Conservation (phyloP, 2,888 invertebrate genomes). For the Asteroscopus sphinx region DNA sequence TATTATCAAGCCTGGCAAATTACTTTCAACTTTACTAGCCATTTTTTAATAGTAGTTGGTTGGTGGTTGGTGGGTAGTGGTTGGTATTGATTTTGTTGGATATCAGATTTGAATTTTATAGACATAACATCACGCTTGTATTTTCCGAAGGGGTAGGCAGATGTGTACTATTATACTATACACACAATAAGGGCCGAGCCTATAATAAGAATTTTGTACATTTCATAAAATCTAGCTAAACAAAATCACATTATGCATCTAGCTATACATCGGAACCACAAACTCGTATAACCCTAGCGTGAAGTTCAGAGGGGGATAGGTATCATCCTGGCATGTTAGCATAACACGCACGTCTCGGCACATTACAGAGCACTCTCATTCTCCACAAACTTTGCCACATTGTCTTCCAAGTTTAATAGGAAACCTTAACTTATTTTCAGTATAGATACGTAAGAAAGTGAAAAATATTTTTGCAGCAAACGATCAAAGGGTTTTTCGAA, state of each 20-base stretch:
- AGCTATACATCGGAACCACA: conserved; percentile 1
- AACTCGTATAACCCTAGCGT: conserved; percentile 16
- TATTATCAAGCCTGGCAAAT: too few relatives aligned
- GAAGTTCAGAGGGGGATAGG: conserved; percentile 16
- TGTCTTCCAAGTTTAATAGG: conserved; percentile 31
- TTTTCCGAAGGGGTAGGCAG: too few relatives aligned
- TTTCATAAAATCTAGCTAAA: too few relatives aligned
- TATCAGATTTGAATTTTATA: too few relatives aligned
- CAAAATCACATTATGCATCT: neutral
- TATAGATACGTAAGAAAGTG: neutral
- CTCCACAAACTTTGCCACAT: conserved; percentile 12
- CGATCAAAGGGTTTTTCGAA: neutral
- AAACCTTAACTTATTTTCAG: conserved; percentile 17
- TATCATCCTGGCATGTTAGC: conserved; percentile 26
- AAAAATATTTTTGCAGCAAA: neutral
- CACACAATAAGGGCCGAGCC: too few relatives aligned
- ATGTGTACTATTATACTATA: too few relatives aligned
- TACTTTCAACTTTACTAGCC: too few relatives aligned
- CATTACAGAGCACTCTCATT: conserved; percentile 22
- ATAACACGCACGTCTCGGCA: conserved; percentile 35
- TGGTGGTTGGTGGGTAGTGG: too few relatives aligned
- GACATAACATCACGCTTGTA: too few relatives aligned
- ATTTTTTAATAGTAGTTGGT: too few relatives aligned
- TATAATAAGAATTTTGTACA: too few relatives aligned
- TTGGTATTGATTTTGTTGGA: too few relatives aligned